Percentiles rank a stretch among this genome's conserved stretches.
phyloP scores from a whole-genome alignment of 1,140 invertebrate genomes.

The Steinernema feltiae region DNA sequence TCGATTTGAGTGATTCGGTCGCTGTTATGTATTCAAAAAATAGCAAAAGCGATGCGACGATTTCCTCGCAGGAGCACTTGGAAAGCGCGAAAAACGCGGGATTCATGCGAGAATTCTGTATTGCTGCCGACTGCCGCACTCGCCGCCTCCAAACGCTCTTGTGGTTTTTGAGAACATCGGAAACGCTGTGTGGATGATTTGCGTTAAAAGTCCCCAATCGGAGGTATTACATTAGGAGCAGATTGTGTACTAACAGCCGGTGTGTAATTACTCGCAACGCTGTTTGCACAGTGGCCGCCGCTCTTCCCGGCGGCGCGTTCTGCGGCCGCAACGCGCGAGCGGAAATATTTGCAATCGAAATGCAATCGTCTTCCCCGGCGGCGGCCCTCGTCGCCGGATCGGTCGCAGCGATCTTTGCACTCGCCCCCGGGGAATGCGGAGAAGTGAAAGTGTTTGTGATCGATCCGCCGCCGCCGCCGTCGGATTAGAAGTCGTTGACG shows the following conservation, averaged over 20 bases:
- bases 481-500: background rate
- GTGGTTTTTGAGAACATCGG: too few relatives aligned
- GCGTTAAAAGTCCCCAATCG: background rate
- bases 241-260: slow-evolving; percentile 13
- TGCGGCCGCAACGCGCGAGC: background rate
- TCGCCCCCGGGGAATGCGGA: background rate
- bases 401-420: slow-evolving; percentile 2
- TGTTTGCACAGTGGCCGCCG: slow-evolving; percentile 11
- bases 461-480: too few relatives aligned
- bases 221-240: background rate
- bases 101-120: too few relatives aligned
- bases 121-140: too few relatives aligned
- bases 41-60: too few relatives aligned
- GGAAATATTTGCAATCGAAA: slow-evolving; percentile 3
- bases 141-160: too few relatives aligned
- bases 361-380: background rate
- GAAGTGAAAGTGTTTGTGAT: background rate
- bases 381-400: too few relatives aligned
- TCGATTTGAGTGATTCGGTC: too few relatives aligned
- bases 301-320: background rate
- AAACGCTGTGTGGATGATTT: background rate
- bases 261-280: slow-evolving; percentile 15
- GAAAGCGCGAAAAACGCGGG: too few relatives aligned
- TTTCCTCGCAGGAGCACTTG: too few relatives aligned
- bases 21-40: too few relatives aligned